phyloP scores from a whole-genome alignment of 2,797 vertebrate species.

The Graptemys geographica region DNA sequence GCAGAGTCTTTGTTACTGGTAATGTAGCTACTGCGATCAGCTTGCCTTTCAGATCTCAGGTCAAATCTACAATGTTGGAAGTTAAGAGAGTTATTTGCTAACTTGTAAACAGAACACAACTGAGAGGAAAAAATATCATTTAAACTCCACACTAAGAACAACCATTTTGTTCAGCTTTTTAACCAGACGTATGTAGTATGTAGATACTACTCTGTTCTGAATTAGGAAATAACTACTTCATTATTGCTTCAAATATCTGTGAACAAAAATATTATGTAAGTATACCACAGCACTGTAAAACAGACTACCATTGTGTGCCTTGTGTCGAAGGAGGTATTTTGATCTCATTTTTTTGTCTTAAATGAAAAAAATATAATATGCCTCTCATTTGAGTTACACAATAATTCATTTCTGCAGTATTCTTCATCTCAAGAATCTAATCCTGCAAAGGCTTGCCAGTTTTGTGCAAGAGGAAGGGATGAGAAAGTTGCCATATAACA shows the following conservation, averaged over 20 bases:
- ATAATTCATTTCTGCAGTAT: neutral
- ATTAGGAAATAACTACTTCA: neutral
- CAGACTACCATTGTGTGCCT: neutral
- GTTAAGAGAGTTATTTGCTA: neutral
- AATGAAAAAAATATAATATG: neutral
- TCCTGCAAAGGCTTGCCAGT: neutral
- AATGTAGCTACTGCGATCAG: neutral
- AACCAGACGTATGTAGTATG: neutral
- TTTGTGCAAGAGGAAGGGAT: neutral
- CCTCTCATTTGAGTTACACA: neutral
- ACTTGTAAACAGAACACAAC: neutral
- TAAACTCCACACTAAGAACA: neutral
- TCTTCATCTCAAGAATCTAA: neutral
- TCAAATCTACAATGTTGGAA: neutral
- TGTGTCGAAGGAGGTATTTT: neutral
- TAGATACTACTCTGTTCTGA: neutral
- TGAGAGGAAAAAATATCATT: neutral
- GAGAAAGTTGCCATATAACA: neutral
- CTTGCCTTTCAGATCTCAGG: neutral
- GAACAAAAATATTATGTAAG: neutral
- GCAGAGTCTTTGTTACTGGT: neutral
- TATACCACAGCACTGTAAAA: neutral
- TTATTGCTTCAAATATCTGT: neutral
- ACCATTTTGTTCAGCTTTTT: neutral
- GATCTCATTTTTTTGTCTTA: neutral